Percentiles rank a stretch among this genome's conserved stretches.
These are phyloP conservation scores for Amphipyra tragopoginis DNA, from an alignment of 2,888 invertebrate genomes.

Conservation along the genomic window DNA sequence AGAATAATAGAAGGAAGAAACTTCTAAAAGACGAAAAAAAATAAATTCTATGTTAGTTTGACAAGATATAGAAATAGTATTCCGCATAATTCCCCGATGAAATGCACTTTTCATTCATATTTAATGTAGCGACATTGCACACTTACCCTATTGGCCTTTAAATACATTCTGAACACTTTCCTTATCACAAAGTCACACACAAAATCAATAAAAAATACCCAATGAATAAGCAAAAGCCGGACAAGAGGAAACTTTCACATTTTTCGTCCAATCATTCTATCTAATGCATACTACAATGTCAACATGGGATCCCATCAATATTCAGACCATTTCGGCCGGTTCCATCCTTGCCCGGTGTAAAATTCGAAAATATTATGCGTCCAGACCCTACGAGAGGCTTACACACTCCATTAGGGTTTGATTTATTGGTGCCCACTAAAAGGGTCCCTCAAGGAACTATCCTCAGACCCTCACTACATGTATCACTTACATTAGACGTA, in stretches of 20 bases:
- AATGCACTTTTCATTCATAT: constrained; percentile 4
- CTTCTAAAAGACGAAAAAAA: too few species aligned
- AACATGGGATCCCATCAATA: constrained; percentile 71
- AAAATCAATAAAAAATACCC: constrained; percentile 40
- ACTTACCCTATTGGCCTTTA: constrained; percentile 1
- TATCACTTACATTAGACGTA: constrained; percentile 84
- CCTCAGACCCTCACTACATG: constrained; percentile 79
- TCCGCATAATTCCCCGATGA: neutral
- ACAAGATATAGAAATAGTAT: too few species aligned
- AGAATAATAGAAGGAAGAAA: too few species aligned
- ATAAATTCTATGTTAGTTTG: too few species aligned
- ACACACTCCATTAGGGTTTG: constrained; percentile 86
- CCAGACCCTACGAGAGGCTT: constrained; percentile 74
- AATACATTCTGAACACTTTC: constrained; percentile 22
- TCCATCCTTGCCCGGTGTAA: constrained; percentile 74
- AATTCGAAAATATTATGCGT: constrained; percentile 82
- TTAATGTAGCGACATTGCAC: neutral
- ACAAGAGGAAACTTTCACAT: constrained; percentile 35
- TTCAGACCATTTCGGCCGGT: constrained; percentile 67
- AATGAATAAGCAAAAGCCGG: constrained; percentile 47
- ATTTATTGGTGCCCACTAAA: constrained; percentile 86
- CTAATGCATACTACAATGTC: constrained; percentile 68
- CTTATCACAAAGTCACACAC: constrained; percentile 44
- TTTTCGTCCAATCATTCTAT: constrained; percentile 63
- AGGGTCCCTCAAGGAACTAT: constrained; percentile 84